Conservation (phyloP, 2,113 vertebrate genomes). For the Brachyhypopomus gauderio region DNA sequence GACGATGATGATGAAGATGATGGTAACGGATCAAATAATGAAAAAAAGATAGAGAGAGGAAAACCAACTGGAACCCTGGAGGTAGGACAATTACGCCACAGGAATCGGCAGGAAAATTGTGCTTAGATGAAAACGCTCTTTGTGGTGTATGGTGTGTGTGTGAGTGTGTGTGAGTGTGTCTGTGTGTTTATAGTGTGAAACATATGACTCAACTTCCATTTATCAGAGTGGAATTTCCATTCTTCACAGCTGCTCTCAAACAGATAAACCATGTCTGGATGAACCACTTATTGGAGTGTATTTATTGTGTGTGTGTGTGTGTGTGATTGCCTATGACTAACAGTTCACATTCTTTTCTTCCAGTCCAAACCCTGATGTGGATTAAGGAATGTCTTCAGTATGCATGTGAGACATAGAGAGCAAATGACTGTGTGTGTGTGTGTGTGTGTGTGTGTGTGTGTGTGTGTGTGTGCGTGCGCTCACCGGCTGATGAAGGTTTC, state of each 20-base stretch:
- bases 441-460: slow-evolving; percentile 35
- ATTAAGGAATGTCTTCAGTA: background rate
- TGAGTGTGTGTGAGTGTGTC: background rate
- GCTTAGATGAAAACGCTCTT: background rate
- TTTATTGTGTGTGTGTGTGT: no score
- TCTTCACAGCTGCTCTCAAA: slow-evolving; percentile 11
- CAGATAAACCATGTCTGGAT: no score
- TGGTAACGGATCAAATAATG: background rate
- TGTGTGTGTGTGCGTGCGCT: slow-evolving; percentile 28
- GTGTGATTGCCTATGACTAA: background rate
- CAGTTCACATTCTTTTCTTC: background rate
- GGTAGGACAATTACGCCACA: no score
- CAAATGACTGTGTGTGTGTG: slow-evolving; percentile 3
- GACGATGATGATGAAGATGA: background rate
- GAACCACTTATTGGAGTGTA: no score
- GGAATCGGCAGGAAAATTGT: background rate
- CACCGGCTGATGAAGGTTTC: slow-evolving; percentile 87
- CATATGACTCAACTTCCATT: background rate
- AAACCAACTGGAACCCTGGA: background rate
- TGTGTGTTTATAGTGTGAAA: slow-evolving; percentile 8
- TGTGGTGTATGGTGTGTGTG: background rate
- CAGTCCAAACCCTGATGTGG: background rate
- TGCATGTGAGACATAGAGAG: background rate
- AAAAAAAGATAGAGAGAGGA: background rate
- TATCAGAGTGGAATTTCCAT: slow-evolving; percentile 26